phyloP scores from a whole-genome alignment of 2,888 invertebrate species.

The Invenusta paracnida region DNA sequence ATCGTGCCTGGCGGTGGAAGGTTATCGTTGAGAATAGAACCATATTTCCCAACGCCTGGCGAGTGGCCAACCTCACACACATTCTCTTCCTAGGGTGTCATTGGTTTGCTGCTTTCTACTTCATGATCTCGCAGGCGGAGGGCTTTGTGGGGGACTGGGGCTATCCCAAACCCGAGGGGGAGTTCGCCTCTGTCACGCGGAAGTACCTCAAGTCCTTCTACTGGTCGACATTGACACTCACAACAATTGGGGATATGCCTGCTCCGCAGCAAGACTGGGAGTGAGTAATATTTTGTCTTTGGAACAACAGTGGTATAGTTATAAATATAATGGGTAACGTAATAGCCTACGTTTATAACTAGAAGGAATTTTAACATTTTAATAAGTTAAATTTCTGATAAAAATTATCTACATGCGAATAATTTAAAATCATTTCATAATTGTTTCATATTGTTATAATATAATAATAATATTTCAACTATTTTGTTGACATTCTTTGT shows the following conservation, averaged over 20 bases:
- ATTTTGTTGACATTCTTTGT: too few species aligned
- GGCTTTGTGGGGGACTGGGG: slow-evolving; percentile 63
- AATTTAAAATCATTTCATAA: too few species aligned
- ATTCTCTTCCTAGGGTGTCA: slow-evolving; percentile 87
- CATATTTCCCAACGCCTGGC: slow-evolving; percentile 89
- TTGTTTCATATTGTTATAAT: too few species aligned
- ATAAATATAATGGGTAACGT: too few species aligned
- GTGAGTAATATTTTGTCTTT: slow-evolving; percentile 67
- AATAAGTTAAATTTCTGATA: too few species aligned
- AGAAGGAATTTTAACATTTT: too few species aligned
- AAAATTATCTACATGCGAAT: too few species aligned
- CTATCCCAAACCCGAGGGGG: slow-evolving; percentile 67
- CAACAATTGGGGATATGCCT: slow-evolving; percentile 89
- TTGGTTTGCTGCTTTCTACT: slow-evolving; percentile 97
- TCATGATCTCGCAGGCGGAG: slow-evolving; percentile 74
- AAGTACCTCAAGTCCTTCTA: slow-evolving; percentile 89
- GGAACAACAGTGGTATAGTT: too few species aligned
- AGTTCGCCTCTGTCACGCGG: slow-evolving; percentile 77
- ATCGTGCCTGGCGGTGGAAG: slow-evolving; percentile 77
- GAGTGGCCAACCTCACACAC: slow-evolving; percentile 87
- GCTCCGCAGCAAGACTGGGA: slow-evolving; percentile 91
- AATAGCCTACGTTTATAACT: too few species aligned
- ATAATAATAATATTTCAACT: too few species aligned
- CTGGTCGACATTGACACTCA: slow-evolving; percentile 90
- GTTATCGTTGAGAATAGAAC: slow-evolving; percentile 92